Evolutionary conservation across 2,113 vertebrate genomes (phyloP), one percentile per base, ranked within the genome.

Genomic region (Seriola aureovittata): DNA sequence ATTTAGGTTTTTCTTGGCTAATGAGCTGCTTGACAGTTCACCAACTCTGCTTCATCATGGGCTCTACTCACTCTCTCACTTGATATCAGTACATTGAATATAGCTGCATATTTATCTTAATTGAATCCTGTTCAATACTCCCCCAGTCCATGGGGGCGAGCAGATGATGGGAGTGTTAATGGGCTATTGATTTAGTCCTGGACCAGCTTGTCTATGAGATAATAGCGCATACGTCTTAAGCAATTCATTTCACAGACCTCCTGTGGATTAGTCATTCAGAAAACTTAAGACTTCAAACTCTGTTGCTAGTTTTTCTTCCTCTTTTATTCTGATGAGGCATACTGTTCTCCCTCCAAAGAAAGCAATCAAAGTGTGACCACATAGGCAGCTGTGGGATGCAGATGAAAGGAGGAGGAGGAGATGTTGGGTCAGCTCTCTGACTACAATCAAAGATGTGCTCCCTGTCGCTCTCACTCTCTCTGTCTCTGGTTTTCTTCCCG

Each of bases 151-250:
- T 17, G 11, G 73, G 71, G 74, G 82, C 50, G 40, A 71, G 58
- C 75, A 86, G 74, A 85, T 11, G 52, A 71, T 73, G 73, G 44
- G 63, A 55, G 83, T 88, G 87, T 92, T 93, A 91, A 92, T 93
- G 88, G 87, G 69, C 87, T 91, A 92, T 94, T 93, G 90, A 93
- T 94, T 90, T 71, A 81, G 71, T 80, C 78, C 58, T 59, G 70
- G 73, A 81, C 72, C 60, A 57, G 70, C 86, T 73, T 75, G 70
- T 81, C 78, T 52, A 19, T 85, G 76, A 86, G 79, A 91, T 83
- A 89, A 91, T 86, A 32, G 67, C 8, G 12, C 89, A 81, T 78
- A 80, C 21, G 44, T 82, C 59, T 78, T 65, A 67, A 85, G 82
- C 69, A 75, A 78, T 86, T 88, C 52, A 77, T 74, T 76, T 52